Conservation (phyloP, 1,140 invertebrate species). For the Oppia nitens region DNA sequence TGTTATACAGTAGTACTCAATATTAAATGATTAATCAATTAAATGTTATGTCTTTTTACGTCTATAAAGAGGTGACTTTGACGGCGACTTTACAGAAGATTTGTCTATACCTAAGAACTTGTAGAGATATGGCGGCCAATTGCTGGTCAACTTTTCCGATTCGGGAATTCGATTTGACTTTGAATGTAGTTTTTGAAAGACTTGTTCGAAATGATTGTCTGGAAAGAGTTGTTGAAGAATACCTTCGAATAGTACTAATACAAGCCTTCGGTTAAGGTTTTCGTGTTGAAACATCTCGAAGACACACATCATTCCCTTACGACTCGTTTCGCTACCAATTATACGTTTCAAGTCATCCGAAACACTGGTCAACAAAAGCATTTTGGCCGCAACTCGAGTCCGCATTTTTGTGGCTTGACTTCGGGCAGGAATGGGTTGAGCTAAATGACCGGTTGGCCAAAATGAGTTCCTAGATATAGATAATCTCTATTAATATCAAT, state of each 20-base stretch:
- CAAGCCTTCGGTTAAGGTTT: conserved; percentile 61
- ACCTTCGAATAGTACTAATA: conserved; percentile 72
- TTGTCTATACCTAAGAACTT: not conserved
- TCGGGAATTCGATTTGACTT: not conserved
- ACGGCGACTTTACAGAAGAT: not conserved
- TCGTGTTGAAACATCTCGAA: conserved; percentile 72
- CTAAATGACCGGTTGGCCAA: conserved; percentile 55
- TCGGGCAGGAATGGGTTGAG: conserved; percentile 41
- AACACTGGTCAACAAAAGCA: conserved; percentile 55
- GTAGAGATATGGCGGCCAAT: conserved; percentile 10
- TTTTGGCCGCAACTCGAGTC: conserved; percentile 66
- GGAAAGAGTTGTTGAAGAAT: conserved; percentile 57
- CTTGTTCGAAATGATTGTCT: conserved; percentile 43
- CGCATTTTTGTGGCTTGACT: conserved; percentile 54
- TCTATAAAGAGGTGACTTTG: not conserved
- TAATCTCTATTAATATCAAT: conserved; percentile 10
- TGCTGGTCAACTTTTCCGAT: not conserved
- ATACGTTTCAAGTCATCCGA: conserved; percentile 80
- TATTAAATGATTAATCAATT: too few relatives aligned
- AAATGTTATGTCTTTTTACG: too few relatives aligned
- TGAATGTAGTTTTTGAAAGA: conserved; percentile 48
- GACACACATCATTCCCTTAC: conserved; percentile 64
- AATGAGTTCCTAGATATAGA: conserved; percentile 43
- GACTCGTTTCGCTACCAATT: conserved; percentile 72
- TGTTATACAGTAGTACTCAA: too few relatives aligned